These are phyloP conservation scores for Phaethon lepturus DNA, from an alignment of 2,113 vertebrate genomes.

Conservation along the genomic window DNA sequence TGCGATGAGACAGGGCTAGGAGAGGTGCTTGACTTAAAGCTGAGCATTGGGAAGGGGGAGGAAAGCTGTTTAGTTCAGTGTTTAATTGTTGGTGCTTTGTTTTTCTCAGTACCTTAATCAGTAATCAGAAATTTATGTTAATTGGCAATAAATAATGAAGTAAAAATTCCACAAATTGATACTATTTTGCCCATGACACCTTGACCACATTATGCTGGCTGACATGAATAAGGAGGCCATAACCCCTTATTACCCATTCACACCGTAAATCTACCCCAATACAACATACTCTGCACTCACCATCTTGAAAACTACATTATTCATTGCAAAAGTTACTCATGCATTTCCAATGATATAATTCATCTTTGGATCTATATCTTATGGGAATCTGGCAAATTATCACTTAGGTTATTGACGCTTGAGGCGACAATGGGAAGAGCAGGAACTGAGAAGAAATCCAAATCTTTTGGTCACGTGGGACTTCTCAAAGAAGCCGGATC, in stretches of 20 bases:
- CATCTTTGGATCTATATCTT: not conserved
- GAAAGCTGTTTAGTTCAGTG: not conserved
- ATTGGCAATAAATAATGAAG: not conserved
- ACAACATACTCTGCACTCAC: not conserved
- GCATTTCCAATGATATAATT: slow-evolving; percentile 4
- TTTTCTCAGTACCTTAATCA: not conserved
- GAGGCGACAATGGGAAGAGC: not conserved
- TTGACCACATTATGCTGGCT: not conserved
- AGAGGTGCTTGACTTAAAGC: not conserved
- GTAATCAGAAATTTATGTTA: not conserved
- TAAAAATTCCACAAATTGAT: not conserved
- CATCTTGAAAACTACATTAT: slow-evolving; percentile 3
- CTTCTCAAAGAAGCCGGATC: not conserved
- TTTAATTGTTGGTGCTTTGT: not conserved
- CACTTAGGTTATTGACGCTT: not conserved
- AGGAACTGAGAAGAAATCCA: not conserved
- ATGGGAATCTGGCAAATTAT: not conserved
- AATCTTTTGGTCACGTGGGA: not conserved
- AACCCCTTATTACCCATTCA: not conserved
- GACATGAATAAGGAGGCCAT: not conserved
- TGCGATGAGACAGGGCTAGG: not conserved
- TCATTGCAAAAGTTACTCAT: not conserved
- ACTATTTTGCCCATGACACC: not conserved
- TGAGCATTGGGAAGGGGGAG: not conserved
- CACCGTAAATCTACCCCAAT: not conserved